Evolutionary conservation across 1,140 invertebrate genomes (phyloP).

Genomic region (Stenopsyche tienmushanensis): DNA sequence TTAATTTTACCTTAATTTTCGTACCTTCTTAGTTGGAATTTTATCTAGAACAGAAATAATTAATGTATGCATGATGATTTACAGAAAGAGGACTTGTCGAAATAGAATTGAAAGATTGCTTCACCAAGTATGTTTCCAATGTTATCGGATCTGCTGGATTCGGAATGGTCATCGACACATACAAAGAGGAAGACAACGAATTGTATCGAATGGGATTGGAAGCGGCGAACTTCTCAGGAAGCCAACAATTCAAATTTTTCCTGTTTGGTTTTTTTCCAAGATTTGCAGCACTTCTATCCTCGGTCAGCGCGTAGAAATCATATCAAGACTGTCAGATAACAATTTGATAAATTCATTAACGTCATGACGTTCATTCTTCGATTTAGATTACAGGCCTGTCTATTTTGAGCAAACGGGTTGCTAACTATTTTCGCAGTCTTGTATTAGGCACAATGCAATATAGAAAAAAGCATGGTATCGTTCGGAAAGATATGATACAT

Average conservation of each 20-base stretch:
- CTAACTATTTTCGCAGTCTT: no score
- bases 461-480: neutral
- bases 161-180: conserved; percentile 54
- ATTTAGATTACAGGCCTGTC: neutral
- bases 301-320: no score
- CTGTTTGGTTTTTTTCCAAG: conserved; percentile 24
- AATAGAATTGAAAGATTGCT: conserved; percentile 51
- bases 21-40: neutral
- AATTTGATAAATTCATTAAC: no score
- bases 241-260: conserved; percentile 26
- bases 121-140: conserved; percentile 54
- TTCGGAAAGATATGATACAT: no score
- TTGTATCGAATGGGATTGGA: conserved; percentile 50
- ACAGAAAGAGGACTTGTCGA: conserved; percentile 19
- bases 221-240: neutral
- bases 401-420: no score
- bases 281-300: no score
- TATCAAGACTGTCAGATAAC: no score
- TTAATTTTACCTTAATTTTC: no score
- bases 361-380: no score
- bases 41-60: neutral
- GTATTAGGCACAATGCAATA: neutral
- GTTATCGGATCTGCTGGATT: conserved; percentile 57
- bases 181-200: conserved; percentile 49
- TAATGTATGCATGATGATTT: neutral